Evolutionary conservation across 2,797 vertebrate genomes (phyloP).

Genomic region (Channa striata): DNA sequence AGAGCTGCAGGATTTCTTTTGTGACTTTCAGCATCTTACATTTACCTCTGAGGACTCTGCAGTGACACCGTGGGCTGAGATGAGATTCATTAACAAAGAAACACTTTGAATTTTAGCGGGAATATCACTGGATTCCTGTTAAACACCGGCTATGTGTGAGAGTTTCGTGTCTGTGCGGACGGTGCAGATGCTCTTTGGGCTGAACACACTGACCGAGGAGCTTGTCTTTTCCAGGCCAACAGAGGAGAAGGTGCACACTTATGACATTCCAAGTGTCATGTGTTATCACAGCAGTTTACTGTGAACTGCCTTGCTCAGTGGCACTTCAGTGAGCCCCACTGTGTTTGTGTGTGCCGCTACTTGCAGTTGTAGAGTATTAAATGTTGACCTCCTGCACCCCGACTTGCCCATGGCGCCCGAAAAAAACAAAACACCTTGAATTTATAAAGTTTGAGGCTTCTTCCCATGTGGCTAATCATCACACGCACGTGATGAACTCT

Average conservation of each 20-base stretch:
- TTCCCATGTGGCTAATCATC: conserved; percentile 10
- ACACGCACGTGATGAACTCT: neutral
- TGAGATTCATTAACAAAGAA: conserved; percentile 28
- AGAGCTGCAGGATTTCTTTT: conserved; percentile 12
- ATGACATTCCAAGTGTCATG: neutral
- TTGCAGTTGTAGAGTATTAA: conserved; percentile 10
- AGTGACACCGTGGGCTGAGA: conserved; percentile 23
- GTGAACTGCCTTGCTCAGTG: conserved; percentile 23
- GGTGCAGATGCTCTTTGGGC: neutral
- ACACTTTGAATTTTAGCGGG: conserved; percentile 17
- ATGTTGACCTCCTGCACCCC: conserved; percentile 10
- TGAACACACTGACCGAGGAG: neutral
- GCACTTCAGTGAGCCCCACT: neutral
- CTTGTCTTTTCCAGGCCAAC: neutral
- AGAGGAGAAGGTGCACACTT: neutral
- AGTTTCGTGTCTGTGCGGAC: conserved; percentile 1
- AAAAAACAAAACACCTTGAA: neutral
- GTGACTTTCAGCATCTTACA: conserved; percentile 5
- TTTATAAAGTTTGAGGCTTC: conserved; percentile 14
- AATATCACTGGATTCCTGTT: conserved; percentile 6
- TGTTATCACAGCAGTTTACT: neutral
- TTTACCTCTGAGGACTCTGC: conserved; percentile 25
- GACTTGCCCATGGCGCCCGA: neutral
- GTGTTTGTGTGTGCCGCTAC: neutral
- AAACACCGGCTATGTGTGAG: conserved; percentile 1